Base-by-base conservation (phyloP, 2,113 vertebrate genomes). In the Pollimyrus isidori region DNA sequence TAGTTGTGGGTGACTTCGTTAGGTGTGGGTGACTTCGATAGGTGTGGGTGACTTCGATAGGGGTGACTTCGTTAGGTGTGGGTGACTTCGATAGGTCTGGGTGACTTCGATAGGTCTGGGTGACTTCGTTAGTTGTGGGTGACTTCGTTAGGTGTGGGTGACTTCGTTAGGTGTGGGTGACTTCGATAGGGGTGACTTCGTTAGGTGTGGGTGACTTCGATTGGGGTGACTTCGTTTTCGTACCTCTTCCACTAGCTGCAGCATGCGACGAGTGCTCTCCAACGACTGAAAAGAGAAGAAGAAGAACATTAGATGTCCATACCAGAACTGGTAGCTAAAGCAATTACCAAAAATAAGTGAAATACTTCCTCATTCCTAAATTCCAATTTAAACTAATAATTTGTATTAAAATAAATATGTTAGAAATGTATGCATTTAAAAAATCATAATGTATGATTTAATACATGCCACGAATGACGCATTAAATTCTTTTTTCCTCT, bases 181-280 rank as follows among this genome's bases (percentile, higher is more conserved):
- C 42, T 7, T 46, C 7, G 46, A 35, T 35, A 35, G 1, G 35
- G 45, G 45, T 46, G 45, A 35, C 35, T 35, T 35, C 35, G 35
- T 35, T 35, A 35, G 35, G 35, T 4, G 23, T 23, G 48, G 30
- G 46, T 42, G 21, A 3, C 42, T 7, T 46, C 7, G 46, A 35
- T 35, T 1, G 35, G 35, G 45, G 4, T 46, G 45, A 49, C 87
- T 56, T 89, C 73, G 87, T 50, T 88, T 52, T 97, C 21, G 98
- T 96, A 99, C 98, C 98, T 99, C 98, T 96, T 99, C 98, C 73
- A 99, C 98, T 93, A 99, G 96, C 93, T 99, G 96, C 92, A 99
- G 96, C 98, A 99, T 99, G 91, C 98, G 98, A 87, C 98, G 97
- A 91, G 98, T 99, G 91, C 98, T 99, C 95, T 99, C 98, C 93